These are phyloP conservation scores for Phaedon cochleariae DNA, from an alignment of 2,888 invertebrate genomes.

Conservation along the genomic window DNA sequence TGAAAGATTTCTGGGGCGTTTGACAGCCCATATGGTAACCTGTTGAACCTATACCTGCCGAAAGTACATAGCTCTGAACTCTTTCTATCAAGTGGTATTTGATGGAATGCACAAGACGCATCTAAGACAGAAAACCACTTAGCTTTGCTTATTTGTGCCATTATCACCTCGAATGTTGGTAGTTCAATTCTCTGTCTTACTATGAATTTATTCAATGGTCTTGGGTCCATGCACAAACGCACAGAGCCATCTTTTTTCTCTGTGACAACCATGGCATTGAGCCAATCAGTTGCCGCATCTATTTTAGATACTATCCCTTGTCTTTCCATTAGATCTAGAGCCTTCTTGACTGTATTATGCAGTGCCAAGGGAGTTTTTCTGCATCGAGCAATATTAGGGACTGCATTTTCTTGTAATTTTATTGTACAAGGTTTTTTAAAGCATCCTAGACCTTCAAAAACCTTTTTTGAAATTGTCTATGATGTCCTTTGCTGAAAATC, in stretches of 20 bases:
- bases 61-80: too few species aligned
- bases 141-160: too few species aligned
- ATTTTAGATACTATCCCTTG: neutral
- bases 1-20: too few species aligned
- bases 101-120: too few species aligned
- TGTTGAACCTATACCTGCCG: too few species aligned
- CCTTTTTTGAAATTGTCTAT: neutral
- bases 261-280: neutral
- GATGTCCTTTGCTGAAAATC: neutral
- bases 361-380: neutral
- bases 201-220: too few species aligned
- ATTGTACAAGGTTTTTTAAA: neutral
- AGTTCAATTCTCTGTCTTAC: too few species aligned
- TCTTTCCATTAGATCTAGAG: neutral
- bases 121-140: too few species aligned
- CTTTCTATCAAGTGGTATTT: too few species aligned
- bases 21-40: too few species aligned
- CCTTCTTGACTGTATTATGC: neutral
- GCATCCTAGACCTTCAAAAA: neutral
- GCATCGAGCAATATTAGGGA: neutral
- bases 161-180: too few species aligned
- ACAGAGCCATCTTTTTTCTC: neutral
- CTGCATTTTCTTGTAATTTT: neutral
- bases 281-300: neutral
- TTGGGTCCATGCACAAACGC: neutral